Base-by-base conservation (phyloP, 1,140 invertebrate genomes). In the Listronotus bonariensis region DNA sequence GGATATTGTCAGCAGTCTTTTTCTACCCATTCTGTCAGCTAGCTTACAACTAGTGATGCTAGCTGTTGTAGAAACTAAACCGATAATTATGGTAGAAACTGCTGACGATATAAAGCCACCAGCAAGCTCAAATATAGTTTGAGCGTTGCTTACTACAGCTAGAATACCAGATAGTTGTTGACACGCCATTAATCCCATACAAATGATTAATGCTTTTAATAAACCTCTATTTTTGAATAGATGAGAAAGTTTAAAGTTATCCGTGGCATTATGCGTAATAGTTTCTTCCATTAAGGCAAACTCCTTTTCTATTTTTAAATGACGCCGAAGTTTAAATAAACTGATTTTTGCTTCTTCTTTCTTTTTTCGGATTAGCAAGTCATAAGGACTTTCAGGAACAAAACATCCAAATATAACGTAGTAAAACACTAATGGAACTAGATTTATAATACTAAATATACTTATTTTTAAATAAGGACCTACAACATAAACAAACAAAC, bases 101-200 rank as follows among this genome's bases (percentile, higher is more conserved):
- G 63, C 12, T 17, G 85, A 75, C 32, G 83, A 72, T 0, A 92
- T 62, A 0, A 67, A 76, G 1, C 82, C 84, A 0, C 85, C 84
- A 6, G 89, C 83, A 7, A 81, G 81, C 2, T 78, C 69, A 70
- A 91, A 93, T 72, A 91, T 93, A 0, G 79, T 81, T 40, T 88
- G 84, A 65, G 90, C 86, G 76, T 91, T 92, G 77, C 92, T 92
- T 15, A 92, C 82, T 1, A 95, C 87, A 3, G 89, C 88, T 76
- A 91, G 92, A 70, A 91, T 91, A 18, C 92, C 92, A 2, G 86
- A 88, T 8, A 92, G 78, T 76, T 91, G 89, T 70, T 91, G 90
- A 76, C 89, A 87, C 49, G 83, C 76, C 58, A 90, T 87, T 41
- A 94, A 78, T 0, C 85, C 83, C 56, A 87, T 84, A 0, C 86